These are phyloP conservation scores for Zygogramma bicolorata DNA, from an alignment of 2,888 invertebrate genomes.

Conservation along the genomic window DNA sequence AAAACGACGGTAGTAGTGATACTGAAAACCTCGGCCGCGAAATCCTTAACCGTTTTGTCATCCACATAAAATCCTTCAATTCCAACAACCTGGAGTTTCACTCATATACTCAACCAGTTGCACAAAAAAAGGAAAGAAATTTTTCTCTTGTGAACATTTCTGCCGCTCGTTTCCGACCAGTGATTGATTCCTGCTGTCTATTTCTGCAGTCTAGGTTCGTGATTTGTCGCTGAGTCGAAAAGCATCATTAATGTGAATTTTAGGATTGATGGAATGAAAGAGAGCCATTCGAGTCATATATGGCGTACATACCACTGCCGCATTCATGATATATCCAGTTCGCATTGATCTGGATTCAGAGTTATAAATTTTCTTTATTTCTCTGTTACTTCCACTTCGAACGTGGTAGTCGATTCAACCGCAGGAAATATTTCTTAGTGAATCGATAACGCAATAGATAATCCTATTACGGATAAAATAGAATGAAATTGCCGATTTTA, in stretches of 20 bases:
- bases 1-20: too few relatives aligned
- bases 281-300: conserved; percentile 32
- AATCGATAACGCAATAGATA: conserved; percentile 7
- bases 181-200: conserved; percentile 2
- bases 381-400: conserved; percentile 10
- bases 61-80: too few relatives aligned
- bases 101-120: not conserved
- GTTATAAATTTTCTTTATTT: conserved; percentile 37
- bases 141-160: not conserved
- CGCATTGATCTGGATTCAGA: conserved; percentile 38
- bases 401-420: conserved; percentile 9
- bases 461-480: not conserved
- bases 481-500: not conserved
- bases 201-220: conserved; percentile 9
- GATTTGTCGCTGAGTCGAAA: conserved; percentile 33
- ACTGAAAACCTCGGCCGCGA: too few relatives aligned
- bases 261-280: conserved; percentile 33
- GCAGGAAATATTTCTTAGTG: conserved; percentile 19
- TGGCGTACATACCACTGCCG: conserved; percentile 27
- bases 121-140: not conserved
- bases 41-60: too few relatives aligned
- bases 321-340: conserved; percentile 38
- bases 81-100: not conserved
- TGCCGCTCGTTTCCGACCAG: not conserved
- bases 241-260: conserved; percentile 39